A percentile compares a stretch with the other conserved stretches of the same genome.
Conservation (phyloP, 1,140 invertebrate species). For the Drosophila willistoni region DNA sequence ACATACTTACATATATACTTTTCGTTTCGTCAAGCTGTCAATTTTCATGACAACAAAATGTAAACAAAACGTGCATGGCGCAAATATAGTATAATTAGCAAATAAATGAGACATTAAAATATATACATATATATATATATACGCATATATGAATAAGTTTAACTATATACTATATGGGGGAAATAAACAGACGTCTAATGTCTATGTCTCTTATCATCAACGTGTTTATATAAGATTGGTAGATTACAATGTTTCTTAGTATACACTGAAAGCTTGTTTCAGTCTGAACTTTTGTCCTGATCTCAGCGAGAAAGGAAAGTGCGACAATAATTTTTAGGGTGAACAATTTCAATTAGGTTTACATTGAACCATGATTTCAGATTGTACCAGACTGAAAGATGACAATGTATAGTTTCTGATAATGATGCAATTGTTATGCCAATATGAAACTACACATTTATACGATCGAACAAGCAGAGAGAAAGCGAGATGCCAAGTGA, state of each 20-base stretch:
- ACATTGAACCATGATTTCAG: constrained; percentile 54
- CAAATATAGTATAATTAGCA: constrained; percentile 39
- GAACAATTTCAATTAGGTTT: constrained; percentile 65
- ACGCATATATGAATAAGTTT: not conserved
- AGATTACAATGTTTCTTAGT: constrained; percentile 35
- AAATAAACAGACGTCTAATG: constrained; percentile 22
- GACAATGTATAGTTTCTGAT: constrained; percentile 35
- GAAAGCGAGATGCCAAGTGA: not conserved
- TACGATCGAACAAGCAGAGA: not conserved
- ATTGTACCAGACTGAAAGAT: constrained; percentile 44
- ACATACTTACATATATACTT: not conserved
- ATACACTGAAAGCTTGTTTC: not conserved
- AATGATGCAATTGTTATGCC: constrained; percentile 58
- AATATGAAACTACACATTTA: constrained; percentile 29
- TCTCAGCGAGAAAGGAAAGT: constrained; percentile 13
- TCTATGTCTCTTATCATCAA: constrained; percentile 32
- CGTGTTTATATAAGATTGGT: constrained; percentile 32
- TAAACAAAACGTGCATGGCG: constrained; percentile 47
- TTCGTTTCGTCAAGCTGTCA: constrained; percentile 43
- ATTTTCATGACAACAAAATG: constrained; percentile 48
- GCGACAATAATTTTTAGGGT: constrained; percentile 65
- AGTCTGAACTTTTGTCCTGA: constrained; percentile 58
- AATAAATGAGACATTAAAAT: constrained; percentile 41
- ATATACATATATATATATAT: constrained; percentile 4
- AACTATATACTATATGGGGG: constrained; percentile 15